Conservation (phyloP, 2,113 vertebrate genomes). For the Alces alces region DNA sequence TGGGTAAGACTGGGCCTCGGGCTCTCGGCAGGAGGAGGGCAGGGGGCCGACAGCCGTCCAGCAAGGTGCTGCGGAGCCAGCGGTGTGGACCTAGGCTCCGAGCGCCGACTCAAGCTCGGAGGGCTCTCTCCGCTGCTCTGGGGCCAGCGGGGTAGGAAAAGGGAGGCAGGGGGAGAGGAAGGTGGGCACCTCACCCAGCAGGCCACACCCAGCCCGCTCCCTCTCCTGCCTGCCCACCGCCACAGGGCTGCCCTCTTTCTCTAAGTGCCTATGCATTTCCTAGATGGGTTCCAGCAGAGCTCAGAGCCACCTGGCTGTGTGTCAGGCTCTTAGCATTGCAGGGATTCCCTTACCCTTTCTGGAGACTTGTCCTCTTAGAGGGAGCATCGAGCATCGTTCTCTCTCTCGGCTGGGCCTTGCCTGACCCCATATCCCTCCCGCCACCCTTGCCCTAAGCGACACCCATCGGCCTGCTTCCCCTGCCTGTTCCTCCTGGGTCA, state of each 20-base stretch:
- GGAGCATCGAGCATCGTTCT: background rate
- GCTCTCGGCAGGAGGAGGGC: background rate
- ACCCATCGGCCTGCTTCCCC: background rate
- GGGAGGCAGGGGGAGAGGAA: background rate
- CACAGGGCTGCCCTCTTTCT: too few species aligned
- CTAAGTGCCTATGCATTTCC: background rate
- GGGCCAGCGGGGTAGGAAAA: background rate
- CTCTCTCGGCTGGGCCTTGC: background rate
- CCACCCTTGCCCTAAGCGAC: background rate
- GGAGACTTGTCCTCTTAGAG: background rate
- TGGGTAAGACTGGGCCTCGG: constrained; percentile 74
- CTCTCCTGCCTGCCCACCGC: background rate
- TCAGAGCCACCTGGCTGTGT: background rate
- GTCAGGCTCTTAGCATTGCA: background rate
- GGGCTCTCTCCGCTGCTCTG: background rate
- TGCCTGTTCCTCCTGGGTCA: constrained; percentile 4
- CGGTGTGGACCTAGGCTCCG: rapidly evolving
- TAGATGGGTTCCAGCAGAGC: background rate
- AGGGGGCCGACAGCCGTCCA: rapidly evolving
- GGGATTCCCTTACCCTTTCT: too few species aligned
- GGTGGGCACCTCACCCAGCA: background rate
- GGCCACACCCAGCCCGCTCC: background rate
- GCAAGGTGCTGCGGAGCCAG: background rate
- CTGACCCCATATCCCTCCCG: background rate
- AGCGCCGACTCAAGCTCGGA: background rate